Conservation (phyloP, 2,797 vertebrate genomes). For the Sitta carolinensis region DNA sequence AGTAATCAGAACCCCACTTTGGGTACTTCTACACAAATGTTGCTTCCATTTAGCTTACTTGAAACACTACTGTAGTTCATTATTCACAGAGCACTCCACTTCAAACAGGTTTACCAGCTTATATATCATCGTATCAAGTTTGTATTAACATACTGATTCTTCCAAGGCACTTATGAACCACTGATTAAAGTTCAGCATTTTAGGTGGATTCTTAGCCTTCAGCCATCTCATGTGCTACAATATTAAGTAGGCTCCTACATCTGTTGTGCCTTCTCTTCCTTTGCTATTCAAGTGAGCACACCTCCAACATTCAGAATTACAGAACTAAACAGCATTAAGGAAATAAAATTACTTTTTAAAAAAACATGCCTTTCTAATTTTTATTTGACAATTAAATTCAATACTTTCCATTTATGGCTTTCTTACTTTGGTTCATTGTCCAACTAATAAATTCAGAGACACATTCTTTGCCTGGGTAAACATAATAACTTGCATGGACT, state of each 20-base stretch:
- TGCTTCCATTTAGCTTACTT: background rate
- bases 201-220: conserved; percentile 42
- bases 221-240: conserved; percentile 28
- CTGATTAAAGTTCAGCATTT: conserved; percentile 42
- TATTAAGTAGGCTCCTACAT: background rate
- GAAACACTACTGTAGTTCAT: background rate
- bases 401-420: conserved; percentile 38
- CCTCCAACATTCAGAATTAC: background rate
- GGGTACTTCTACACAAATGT: background rate
- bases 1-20: background rate
- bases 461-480: background rate
- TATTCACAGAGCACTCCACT: conserved; percentile 26
- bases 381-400: background rate
- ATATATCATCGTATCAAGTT: conserved; percentile 13
- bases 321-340: background rate
- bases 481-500: background rate
- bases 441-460: background rate
- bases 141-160: conserved; percentile 52
- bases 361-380: background rate
- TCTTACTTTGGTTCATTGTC: background rate
- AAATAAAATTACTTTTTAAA: background rate
- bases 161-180: background rate
- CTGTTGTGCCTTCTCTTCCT: background rate
- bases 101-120: conserved; percentile 49
- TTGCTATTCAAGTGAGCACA: background rate